These are phyloP conservation scores for Oreochromis tanganicae DNA, from an alignment of 2,113 vertebrate species.

Conservation along the genomic window DNA sequence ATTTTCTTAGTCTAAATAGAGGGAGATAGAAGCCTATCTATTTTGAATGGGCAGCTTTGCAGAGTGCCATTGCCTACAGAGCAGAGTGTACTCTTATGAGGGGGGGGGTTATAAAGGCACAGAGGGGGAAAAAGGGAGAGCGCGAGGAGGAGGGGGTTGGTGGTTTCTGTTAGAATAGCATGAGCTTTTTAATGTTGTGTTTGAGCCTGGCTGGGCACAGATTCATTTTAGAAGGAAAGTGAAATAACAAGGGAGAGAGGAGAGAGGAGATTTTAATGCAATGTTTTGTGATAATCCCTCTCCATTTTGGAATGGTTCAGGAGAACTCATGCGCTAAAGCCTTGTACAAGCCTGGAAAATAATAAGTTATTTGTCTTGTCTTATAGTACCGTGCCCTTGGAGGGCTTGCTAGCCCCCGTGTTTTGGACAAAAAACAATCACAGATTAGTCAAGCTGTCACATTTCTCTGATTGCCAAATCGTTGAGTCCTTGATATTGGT, in stretches of 20 bases:
- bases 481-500: conserved; percentile 47
- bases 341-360: conserved; percentile 63
- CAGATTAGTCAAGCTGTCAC: conserved; percentile 67
- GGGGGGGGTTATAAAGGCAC: neutral
- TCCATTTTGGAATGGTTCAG: conserved; percentile 68
- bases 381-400: conserved; percentile 52
- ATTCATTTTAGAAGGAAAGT: conserved; percentile 68
- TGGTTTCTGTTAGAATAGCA: conserved; percentile 43
- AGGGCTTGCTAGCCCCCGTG: conserved; percentile 52
- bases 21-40: conserved; percentile 45
- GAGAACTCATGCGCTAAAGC: conserved; percentile 67
- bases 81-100: conserved; percentile 44
- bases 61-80: conserved; percentile 55
- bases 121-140: neutral
- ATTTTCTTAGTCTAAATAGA: conserved; percentile 48
- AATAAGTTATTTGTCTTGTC: conserved; percentile 67
- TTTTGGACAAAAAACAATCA: conserved; percentile 62
- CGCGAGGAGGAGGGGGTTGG: conserved; percentile 7
- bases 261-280: conserved; percentile 65
- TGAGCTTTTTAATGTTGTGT: conserved; percentile 64
- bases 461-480: conserved; percentile 59
- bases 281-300: conserved; percentile 71
- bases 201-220: conserved; percentile 63
- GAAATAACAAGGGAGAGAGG: conserved; percentile 61
- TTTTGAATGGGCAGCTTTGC: conserved; percentile 59